Base-by-base conservation (phyloP, 2,888 invertebrate genomes). In the Bombylius major region DNA sequence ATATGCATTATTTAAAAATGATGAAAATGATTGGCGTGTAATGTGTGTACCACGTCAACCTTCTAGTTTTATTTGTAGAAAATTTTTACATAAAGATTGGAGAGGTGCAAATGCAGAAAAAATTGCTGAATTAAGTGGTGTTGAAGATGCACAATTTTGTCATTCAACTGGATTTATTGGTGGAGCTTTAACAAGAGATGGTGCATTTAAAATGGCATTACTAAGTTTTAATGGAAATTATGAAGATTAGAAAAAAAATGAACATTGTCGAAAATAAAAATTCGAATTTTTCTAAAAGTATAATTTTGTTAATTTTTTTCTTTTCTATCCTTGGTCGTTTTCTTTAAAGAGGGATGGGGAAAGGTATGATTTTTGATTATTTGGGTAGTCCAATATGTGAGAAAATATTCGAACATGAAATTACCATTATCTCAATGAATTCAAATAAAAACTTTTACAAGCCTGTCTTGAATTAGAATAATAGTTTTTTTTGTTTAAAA, bases 101-200 rank as follows among this genome's bases (percentile, higher is more conserved):
- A 78, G 85, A 66, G 98, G 98, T 5, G 71, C 93, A 1, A 74
- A 91, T 12, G 86, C 89, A 64, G 84, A 88, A 3, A 77, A 85
- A 7, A 76, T 99, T 13, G 79, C 79, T 23, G 70, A 79, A 49
- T 70, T 79, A 3, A 76, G 85, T 12, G 87, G 83, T 3, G 87
- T 98, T 55, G 73, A 83, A 2, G 87, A 79, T 11, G 84, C 89
- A 54, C 71, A 84, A 13, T 99, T 99, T 75, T 92, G 91, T 34
- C 99, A 99, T 72, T 79, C 85, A 8, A 82, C 76, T 12, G 92
- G 95, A 1, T 99, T 98, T 68, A 95, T 97, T 63, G 98, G 93
- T 5, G 98, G 96, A 0, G 83, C 91, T 65, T 76, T 78, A 58
- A 87, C 87, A 0, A 80, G 81, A 64, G 85, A 89, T 48, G 94